These are phyloP conservation scores for Yponomeuta cagnagella DNA, from an alignment of 2,888 invertebrate genomes.

Conservation along the genomic window DNA sequence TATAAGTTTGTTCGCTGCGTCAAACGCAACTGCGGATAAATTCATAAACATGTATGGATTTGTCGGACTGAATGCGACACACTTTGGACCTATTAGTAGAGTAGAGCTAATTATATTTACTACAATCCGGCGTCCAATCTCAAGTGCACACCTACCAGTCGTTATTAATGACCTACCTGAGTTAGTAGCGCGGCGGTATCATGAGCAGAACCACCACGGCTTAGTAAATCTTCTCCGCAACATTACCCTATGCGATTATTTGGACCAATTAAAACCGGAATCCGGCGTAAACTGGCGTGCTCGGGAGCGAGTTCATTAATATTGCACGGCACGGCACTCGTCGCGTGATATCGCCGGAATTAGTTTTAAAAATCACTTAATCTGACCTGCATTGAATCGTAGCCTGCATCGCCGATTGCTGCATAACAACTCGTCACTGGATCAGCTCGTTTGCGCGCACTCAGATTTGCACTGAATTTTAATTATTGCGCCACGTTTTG, in stretches of 20 bases:
- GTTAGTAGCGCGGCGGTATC: conserved; percentile 8
- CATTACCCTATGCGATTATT: conserved; percentile 12
- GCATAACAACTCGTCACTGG: conserved; percentile 43
- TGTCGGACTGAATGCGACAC: too few species aligned
- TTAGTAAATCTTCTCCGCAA: conserved; percentile 7
- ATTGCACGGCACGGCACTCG: conserved; percentile 48
- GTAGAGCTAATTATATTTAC: too few species aligned
- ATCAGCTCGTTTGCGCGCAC: conserved; percentile 19
- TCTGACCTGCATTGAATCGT: conserved; percentile 68
- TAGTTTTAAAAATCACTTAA: conserved; percentile 71
- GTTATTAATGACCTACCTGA: neutral
- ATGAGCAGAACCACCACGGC: neutral
- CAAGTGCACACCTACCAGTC: neutral
- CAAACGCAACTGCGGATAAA: conserved; percentile 5
- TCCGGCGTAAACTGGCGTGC: conserved; percentile 35
- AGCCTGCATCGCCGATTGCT: conserved; percentile 65
- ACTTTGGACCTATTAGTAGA: too few species aligned
- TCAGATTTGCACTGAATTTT: conserved; percentile 14
- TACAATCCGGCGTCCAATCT: too few species aligned
- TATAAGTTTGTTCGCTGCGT: conserved; percentile 23
- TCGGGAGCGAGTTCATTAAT: conserved; percentile 51
- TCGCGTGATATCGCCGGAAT: conserved; percentile 62
- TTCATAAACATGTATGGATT: neutral
- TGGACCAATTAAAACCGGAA: conserved; percentile 14
- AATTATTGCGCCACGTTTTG: conserved; percentile 15